phyloP scores from a whole-genome alignment of 2,113 vertebrate genomes.

The Phrynosoma blainvillii region DNA sequence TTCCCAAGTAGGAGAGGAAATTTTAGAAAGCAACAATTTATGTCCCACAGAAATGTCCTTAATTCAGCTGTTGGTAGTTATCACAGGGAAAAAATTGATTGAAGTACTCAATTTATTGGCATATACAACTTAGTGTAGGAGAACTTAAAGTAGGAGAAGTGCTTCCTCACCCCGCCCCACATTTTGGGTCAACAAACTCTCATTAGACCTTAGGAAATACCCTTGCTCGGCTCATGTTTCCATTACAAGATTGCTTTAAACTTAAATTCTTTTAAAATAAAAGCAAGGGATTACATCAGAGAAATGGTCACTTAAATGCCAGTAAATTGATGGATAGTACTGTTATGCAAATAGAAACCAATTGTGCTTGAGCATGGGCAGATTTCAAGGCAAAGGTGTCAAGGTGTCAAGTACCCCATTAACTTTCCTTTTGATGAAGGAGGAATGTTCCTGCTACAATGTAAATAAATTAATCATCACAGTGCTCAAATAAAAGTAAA shows the following conservation, averaged over 20 bases:
- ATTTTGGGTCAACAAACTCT: too few species aligned
- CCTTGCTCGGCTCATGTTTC: background rate
- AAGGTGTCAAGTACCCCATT: background rate
- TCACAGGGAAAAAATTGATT: background rate
- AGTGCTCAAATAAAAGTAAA: background rate
- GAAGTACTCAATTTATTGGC: background rate
- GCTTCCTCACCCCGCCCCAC: too few species aligned
- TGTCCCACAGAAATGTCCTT: background rate
- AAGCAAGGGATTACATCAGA: constrained; percentile 12
- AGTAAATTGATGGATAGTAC: background rate
- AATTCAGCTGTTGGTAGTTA: background rate
- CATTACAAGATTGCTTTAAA: background rate
- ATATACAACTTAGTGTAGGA: background rate
- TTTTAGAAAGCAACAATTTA: background rate
- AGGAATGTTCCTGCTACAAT: background rate
- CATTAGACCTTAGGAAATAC: background rate
- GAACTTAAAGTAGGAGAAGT: too few species aligned
- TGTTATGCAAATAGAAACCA: constrained; percentile 14
- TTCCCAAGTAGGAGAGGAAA: background rate
- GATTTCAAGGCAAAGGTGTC: constrained; percentile 26
- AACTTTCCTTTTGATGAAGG: background rate
- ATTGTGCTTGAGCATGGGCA: background rate
- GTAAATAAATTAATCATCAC: background rate
- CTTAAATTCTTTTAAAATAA: constrained; percentile 11
- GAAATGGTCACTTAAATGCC: constrained; percentile 11